phyloP scores from a whole-genome alignment of 2,113 vertebrate species.

The Sturnus vulgaris region DNA sequence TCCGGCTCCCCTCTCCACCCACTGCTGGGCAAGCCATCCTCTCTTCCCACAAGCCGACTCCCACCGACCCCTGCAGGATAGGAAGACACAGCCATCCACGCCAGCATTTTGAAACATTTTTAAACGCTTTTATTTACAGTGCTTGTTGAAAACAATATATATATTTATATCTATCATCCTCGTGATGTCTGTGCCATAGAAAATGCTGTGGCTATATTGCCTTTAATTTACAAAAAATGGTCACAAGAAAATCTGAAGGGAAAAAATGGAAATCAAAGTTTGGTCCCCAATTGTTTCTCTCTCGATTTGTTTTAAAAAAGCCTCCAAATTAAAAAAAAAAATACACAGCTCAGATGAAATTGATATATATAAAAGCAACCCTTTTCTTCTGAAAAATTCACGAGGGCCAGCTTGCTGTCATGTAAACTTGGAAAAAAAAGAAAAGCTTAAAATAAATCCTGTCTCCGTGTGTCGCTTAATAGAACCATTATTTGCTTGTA shows the following conservation, averaged over 20 bases:
- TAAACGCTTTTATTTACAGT: conserved; percentile 74
- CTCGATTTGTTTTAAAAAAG: conserved; percentile 51
- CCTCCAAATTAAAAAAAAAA: conserved; percentile 57
- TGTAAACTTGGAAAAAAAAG: conserved; percentile 33
- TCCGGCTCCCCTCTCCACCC: accelerated
- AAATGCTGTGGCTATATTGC: conserved; percentile 63
- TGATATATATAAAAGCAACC: conserved; percentile 62
- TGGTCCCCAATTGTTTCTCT: conserved; percentile 61
- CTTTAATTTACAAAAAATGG: conserved; percentile 70
- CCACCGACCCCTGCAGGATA: background rate
- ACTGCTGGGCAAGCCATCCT: background rate
- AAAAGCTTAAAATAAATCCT: conserved; percentile 42
- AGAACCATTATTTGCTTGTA: conserved; percentile 42
- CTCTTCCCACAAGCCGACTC: background rate
- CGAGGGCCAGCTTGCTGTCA: conserved; percentile 51
- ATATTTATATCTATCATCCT: conserved; percentile 71
- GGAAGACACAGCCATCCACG: background rate
- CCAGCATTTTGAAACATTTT: conserved; percentile 24
- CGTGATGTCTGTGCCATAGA: conserved; percentile 68
- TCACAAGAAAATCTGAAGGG: conserved; percentile 54
- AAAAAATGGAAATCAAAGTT: conserved; percentile 57
- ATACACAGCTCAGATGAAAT: conserved; percentile 45
- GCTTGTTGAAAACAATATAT: conserved; percentile 73
- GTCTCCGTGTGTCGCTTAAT: background rate
- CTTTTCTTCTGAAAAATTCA: conserved; percentile 42